phyloP scores from a whole-genome alignment of 1,140 invertebrate species.

The Papilio xuthus region DNA sequence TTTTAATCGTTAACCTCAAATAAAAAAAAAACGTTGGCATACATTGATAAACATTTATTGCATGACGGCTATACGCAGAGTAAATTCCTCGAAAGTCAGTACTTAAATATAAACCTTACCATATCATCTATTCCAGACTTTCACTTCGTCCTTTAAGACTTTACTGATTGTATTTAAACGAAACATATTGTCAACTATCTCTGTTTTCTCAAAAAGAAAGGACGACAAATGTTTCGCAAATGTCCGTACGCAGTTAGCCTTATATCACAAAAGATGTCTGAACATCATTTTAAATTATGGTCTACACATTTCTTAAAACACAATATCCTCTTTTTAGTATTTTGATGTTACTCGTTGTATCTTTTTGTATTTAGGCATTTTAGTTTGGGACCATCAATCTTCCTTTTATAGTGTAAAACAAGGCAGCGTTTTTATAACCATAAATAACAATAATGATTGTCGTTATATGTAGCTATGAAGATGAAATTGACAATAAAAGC shows the following conservation, averaged over 20 bases:
- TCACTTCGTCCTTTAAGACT: neutral
- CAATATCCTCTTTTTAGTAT: neutral
- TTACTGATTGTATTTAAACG: no score
- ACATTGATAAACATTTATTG: neutral
- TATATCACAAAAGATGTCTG: neutral
- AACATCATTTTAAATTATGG: neutral
- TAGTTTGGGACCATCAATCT: neutral
- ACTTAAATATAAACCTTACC: neutral
- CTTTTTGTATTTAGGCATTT: constrained; percentile 4
- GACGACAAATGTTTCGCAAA: no score
- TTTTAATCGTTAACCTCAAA: neutral
- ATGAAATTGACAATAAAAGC: no score
- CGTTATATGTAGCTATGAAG: no score
- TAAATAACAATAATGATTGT: no score
- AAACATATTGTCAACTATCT: neutral
- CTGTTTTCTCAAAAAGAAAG: no score
- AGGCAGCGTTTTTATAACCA: no score
- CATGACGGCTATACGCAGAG: neutral
- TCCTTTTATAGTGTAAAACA: neutral
- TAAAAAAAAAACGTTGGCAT: neutral
- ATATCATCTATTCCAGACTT: neutral
- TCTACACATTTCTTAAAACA: neutral
- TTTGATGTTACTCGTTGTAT: neutral
- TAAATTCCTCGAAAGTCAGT: neutral
- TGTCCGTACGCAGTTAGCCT: neutral